These are phyloP conservation scores for Parascotia fuliginaria DNA, from an alignment of 2,888 invertebrate genomes.

Conservation along the genomic window DNA sequence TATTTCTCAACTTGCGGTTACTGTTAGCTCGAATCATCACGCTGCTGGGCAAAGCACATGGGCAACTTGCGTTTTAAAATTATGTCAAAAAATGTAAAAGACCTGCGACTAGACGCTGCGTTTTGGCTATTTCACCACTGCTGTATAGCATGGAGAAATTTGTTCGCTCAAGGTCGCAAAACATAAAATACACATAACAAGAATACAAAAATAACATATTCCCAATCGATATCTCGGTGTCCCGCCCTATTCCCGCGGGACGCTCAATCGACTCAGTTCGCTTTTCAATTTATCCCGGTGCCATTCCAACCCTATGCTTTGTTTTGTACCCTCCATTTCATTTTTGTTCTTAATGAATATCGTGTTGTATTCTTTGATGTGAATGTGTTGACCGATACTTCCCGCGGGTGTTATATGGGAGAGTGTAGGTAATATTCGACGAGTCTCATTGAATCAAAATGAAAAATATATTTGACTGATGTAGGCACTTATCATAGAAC, in stretches of 20 bases:
- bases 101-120: too few species aligned
- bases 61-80: too few species aligned
- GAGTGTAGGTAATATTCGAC: neutral
- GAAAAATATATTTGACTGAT: too few species aligned
- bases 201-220: conserved; percentile 19
- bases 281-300: conserved; percentile 76
- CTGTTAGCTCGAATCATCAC: too few species aligned
- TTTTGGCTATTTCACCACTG: too few species aligned
- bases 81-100: too few species aligned
- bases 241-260: conserved; percentile 70
- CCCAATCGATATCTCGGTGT: conserved; percentile 44
- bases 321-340: conserved; percentile 51
- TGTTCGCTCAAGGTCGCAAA: too few species aligned
- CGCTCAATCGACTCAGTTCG: conserved; percentile 60
- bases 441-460: neutral
- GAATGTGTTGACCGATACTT: conserved; percentile 9
- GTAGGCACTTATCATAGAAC: too few species aligned
- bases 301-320: conserved; percentile 54
- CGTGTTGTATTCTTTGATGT: conserved; percentile 5
- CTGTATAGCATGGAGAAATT: too few species aligned
- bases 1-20: too few species aligned
- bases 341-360: conserved; percentile 40
- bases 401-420: conserved; percentile 3
- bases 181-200: conserved; percentile 8
- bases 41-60: too few species aligned